Conservation (phyloP, 2,797 vertebrate genomes). For the Jordanella pulchra region DNA sequence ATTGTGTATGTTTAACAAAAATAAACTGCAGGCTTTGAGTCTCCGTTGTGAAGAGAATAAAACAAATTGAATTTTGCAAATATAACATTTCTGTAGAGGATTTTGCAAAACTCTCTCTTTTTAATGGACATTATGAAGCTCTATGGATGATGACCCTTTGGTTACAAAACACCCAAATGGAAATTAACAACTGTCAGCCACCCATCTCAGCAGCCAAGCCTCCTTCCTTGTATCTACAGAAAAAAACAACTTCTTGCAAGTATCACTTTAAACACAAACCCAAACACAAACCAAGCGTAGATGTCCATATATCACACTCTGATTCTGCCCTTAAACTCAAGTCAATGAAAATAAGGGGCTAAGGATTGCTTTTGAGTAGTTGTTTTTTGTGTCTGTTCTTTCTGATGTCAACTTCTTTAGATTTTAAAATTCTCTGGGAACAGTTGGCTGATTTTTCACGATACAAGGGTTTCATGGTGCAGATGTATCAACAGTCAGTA, state of each 20-base stretch:
- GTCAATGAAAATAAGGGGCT: background rate
- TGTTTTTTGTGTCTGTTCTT: no score
- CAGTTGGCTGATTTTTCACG: background rate
- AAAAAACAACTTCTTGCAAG: background rate
- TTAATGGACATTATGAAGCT: background rate
- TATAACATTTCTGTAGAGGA: background rate
- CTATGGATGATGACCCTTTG: background rate
- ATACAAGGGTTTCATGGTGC: background rate
- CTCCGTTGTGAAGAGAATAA: no score
- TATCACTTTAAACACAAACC: background rate
- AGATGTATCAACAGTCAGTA: background rate
- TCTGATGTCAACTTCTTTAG: no score
- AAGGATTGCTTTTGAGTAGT: no score
- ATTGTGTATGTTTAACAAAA: no score
- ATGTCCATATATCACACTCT: background rate
- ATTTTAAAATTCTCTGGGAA: background rate
- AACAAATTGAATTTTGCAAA: background rate
- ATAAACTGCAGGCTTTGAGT: no score
- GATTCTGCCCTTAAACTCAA: background rate
- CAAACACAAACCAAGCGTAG: background rate
- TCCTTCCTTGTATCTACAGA: background rate
- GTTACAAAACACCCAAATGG: background rate
- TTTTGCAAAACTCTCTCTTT: background rate
- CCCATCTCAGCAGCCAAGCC: background rate
- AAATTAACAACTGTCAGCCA: background rate